Percentiles rank a stretch among this genome's conserved stretches.
These are phyloP conservation scores for Agrochola macilenta DNA, from an alignment of 2,888 invertebrate genomes.

Conservation along the genomic window DNA sequence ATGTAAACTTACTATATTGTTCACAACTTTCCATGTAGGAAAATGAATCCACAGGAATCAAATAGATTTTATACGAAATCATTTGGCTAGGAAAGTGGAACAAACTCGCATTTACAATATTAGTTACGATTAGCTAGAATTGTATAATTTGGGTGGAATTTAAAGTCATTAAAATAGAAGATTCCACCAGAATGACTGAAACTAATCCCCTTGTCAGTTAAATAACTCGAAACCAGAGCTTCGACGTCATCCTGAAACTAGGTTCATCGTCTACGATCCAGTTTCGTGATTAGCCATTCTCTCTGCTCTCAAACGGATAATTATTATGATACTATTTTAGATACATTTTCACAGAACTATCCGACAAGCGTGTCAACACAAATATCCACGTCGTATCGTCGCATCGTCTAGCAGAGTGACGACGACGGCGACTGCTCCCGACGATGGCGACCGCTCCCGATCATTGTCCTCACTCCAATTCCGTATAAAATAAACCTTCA, in stretches of 20 bases:
- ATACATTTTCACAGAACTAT: conserved; percentile 59
- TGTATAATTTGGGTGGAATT: conserved; percentile 30
- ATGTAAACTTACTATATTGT: conserved; percentile 3
- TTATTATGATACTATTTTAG: conserved; percentile 65
- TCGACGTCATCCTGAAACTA: conserved; percentile 42
- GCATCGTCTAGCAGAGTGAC: conserved; percentile 45
- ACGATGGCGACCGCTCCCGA: conserved; percentile 43
- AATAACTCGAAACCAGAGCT: conserved; percentile 37
- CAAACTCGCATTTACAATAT: conserved; percentile 6
- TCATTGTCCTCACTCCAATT: conserved; percentile 67
- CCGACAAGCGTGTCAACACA: conserved; percentile 68
- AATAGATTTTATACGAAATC: conserved; percentile 10
- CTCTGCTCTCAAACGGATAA: conserved; percentile 54
- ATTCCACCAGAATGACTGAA: conserved; percentile 20
- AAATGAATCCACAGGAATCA: conserved; percentile 1
- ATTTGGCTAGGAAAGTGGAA: conserved; percentile 28
- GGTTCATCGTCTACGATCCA: conserved; percentile 56
- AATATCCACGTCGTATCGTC: conserved; percentile 56
- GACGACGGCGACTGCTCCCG: conserved; percentile 30
- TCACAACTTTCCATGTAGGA: not conserved
- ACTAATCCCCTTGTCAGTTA: conserved; percentile 44
- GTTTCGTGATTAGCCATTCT: conserved; percentile 61
- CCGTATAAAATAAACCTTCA: conserved; percentile 63
- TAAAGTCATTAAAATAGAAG: conserved; percentile 33
- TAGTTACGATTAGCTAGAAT: conserved; percentile 28